Evolutionary conservation across 1,140 invertebrate species (phyloP).

Genomic region (Amphibalanus amphitrite): DNA sequence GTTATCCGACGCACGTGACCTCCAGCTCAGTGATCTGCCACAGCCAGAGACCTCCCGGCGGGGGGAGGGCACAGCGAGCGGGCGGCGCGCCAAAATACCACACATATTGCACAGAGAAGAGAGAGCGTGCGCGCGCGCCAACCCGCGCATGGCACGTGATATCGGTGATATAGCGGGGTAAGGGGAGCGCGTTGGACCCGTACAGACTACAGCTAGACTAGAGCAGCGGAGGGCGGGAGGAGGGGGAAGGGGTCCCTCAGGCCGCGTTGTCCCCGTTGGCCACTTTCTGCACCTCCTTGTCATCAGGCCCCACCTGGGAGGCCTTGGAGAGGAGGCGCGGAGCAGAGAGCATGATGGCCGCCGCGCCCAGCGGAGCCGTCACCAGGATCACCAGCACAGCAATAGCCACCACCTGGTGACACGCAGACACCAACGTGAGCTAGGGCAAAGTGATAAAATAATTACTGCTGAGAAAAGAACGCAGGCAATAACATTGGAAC

Average conservation of each 20-base stretch:
- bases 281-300: neutral
- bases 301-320: neutral
- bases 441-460: neutral
- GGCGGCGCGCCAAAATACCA: too few species aligned
- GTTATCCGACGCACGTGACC: too few species aligned
- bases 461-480: neutral
- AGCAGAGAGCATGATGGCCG: conserved; percentile 63
- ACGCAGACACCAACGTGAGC: neutral
- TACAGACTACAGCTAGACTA: too few species aligned
- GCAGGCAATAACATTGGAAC: neutral
- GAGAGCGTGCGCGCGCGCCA: too few species aligned
- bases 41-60: too few species aligned
- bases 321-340: conserved; percentile 41
- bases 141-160: too few species aligned
- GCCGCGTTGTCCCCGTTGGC: neutral
- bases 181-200: too few species aligned
- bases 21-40: too few species aligned
- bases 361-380: conserved; percentile 75
- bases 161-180: too few species aligned
- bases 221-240: too few species aligned
- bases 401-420: conserved; percentile 39
- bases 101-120: too few species aligned
- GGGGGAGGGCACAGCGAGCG: too few species aligned
- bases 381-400: conserved; percentile 75
- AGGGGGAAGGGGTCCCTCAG: neutral